Base-by-base conservation (phyloP, 2,113 vertebrate genomes). In the Calyptommatus sinebrachiatus region DNA sequence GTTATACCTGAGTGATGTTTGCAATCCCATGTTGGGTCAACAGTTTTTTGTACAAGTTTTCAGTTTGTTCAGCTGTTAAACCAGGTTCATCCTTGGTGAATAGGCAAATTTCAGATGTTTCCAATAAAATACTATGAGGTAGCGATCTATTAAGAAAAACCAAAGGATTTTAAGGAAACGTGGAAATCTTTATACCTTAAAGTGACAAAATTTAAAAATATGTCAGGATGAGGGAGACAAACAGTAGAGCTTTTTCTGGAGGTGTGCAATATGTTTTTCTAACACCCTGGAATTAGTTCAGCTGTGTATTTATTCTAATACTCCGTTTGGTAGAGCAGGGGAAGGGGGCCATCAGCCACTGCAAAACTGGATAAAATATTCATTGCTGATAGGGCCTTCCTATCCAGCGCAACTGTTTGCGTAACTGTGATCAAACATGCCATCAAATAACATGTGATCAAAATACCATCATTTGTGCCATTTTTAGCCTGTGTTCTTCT, bases 41-140 rank as follows among this genome's bases (percentile, higher is more conserved):
- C 80, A 98, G 92, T 35, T 94, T 97, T 89, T 86, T 97, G 87
- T 98, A 99, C 82, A 97, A 95, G 76, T 88, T 93, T 83, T 97
- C 95, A 0, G 96, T 97, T 88, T 99, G 96, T 7, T 99, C 98
- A 41, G 94, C 60, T 0, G 96, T 95, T 94, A 97, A 96, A 11
- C 88, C 86, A 1, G 91, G 91, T 16, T 93, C 92, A 79, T 98
- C 97, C 86, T 87, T 96, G 29, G 97, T 98, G 89, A 99, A 98
- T 1, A 99, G 95, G 85, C 98, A 99, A n/a, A 99, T 76, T 0
- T 99, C 97, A 5, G 92, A 85, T 1, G 94, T 92, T 45, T 96
- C 96, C 0, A 91, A 31, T 11, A 95, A 93, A 83, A 96, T 94
- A 26, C 90, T 85, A 79, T 97, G 95, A 50, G 98, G 97, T 86